Evolutionary conservation across 2,888 invertebrate species (phyloP).

Genomic region (Ornithoptera priamus): DNA sequence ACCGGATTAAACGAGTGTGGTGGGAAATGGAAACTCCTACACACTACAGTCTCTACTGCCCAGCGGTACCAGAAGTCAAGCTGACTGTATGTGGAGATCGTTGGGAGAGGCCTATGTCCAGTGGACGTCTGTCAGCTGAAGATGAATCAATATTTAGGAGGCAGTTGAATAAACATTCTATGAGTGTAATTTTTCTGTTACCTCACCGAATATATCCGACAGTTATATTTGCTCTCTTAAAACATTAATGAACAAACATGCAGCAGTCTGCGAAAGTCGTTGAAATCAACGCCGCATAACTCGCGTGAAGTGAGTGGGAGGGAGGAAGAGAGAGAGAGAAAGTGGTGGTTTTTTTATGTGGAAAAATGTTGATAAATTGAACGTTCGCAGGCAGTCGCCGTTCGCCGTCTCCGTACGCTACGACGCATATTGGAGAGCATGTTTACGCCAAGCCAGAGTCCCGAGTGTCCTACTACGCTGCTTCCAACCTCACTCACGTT

Average conservation of each 20-base stretch:
- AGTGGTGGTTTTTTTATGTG: neutral
- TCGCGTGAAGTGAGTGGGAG: neutral
- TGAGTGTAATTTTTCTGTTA: no score
- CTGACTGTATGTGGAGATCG: no score
- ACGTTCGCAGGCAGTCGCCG: slow-evolving; percentile 57
- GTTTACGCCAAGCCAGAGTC: slow-evolving; percentile 83
- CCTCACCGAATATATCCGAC: neutral
- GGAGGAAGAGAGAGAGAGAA: no score
- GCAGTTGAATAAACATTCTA: no score
- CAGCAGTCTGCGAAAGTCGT: neutral
- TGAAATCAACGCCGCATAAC: neutral
- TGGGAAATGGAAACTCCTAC: no score
- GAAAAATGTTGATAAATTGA: slow-evolving; percentile 12
- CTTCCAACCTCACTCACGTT: slow-evolving; percentile 87
- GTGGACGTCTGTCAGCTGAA: no score
- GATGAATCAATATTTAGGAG: no score
- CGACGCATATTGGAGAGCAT: slow-evolving; percentile 81
- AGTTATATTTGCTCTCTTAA: neutral
- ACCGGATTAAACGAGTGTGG: no score
- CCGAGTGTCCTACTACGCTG: slow-evolving; percentile 87
- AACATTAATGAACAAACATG: neutral
- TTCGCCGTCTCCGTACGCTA: slow-evolving; percentile 86
- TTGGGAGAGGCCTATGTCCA: no score
- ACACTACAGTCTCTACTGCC: no score
- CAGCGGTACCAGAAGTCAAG: no score